Evolutionary conservation across 2,888 invertebrate genomes (phyloP), one percentile per base, ranked within the genome.

Genomic region (Elgonia sp.): DNA sequence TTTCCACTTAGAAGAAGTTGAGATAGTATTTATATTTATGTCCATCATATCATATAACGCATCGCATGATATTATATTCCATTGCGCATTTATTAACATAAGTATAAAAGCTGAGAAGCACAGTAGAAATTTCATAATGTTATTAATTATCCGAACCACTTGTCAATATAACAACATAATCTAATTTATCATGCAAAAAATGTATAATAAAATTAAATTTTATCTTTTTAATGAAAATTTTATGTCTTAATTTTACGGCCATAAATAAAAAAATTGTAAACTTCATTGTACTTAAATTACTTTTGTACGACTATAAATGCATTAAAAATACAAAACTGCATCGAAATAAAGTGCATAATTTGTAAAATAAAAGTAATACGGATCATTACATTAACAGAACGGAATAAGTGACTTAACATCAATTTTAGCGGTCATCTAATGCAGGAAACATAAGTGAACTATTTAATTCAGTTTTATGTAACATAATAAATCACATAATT

Each of bases 321-420:
- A 53, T 53, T 53, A n/a, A 4, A 53, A 46, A 46, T 46, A 46
- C 46, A 46, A 46, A 1, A 7, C 7, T 3, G 29, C 29, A 29
- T 29, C 29, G 29, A 29, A 29, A 29, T 29, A 29, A 29, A 29
- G 29, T 29, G 14, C 42, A 55, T 18, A 16, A 16, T 55, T 55
- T 55, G n/a, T n/a, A 16, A 16, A 37, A 63, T 63, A 63, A 63
- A 63, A 42, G 46, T 73, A 57, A 57, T 73, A 18, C n/a, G 29
- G 12, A 7, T 75, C 39, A 53, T 16, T 39, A 63, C 63, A 76
- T 50, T 50, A 63, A 6, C 37, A 37, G 20, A 57, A 65, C 63
- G 65, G 57, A 57, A 79, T 67, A 67, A 79, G 79, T 79, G 29
- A 67, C 65, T 79, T 55, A 67, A 67, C 80, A 60, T 70, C 69